Conservation (phyloP, 1,140 invertebrate genomes). For the Littorina saxatilis region DNA sequence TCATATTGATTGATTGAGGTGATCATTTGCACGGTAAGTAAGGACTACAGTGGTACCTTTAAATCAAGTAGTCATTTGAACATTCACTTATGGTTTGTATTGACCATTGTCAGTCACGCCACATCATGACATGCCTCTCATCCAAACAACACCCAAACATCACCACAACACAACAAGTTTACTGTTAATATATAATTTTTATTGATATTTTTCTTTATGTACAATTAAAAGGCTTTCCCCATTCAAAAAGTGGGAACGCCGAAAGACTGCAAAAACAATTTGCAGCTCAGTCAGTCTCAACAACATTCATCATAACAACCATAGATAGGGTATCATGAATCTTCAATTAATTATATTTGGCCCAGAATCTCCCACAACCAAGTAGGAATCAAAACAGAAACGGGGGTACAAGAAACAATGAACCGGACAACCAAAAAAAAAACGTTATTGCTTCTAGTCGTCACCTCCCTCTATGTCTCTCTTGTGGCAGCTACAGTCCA, state of each 20-base stretch:
- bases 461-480: neutral
- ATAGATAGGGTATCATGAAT: neutral
- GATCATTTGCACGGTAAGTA: too few species aligned
- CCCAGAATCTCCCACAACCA: slow-evolving; percentile 33
- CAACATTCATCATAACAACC: neutral
- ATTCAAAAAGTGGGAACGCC: neutral
- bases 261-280: neutral
- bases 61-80: too few species aligned
- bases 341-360: neutral
- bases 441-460: neutral
- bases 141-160: neutral
- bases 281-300: neutral
- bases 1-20: too few species aligned
- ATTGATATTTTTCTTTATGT: neutral
- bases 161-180: neutral
- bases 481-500: neutral
- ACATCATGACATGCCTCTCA: too few species aligned
- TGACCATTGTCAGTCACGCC: neutral
- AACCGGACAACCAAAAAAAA: too few species aligned
- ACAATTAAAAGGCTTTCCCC: neutral
- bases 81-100: too few species aligned
- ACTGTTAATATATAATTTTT: slow-evolving; percentile 1
- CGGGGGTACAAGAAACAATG: neutral
- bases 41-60: too few species aligned
- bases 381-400: neutral